Conservation (phyloP, 2,797 vertebrate species). For the Clarias pachynema region DNA sequence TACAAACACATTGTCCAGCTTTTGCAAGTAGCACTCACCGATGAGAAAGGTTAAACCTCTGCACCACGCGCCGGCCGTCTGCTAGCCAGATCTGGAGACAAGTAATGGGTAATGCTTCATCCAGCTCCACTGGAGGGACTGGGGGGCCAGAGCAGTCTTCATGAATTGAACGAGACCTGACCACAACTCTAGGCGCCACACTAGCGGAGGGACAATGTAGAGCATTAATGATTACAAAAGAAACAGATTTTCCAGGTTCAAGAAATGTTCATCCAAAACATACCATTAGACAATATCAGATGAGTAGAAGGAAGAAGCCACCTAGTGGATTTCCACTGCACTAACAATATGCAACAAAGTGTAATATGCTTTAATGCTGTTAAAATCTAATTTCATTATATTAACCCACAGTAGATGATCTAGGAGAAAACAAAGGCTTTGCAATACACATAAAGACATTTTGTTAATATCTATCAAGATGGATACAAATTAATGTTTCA, state of each 20-base stretch:
- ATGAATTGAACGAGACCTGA: conserved; percentile 80
- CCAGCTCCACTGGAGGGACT: conserved; percentile 83
- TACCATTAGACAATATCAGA: too few species aligned
- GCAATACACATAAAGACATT: not conserved
- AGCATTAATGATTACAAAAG: conserved; percentile 27
- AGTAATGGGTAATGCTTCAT: conserved; percentile 85
- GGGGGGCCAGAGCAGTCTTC: conserved; percentile 79
- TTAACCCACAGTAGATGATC: not conserved
- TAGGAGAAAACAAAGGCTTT: not conserved
- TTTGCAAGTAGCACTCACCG: conserved; percentile 72
- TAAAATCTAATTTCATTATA: not conserved
- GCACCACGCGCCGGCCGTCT: conserved; percentile 88
- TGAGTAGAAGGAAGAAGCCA: not conserved
- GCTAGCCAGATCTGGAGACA: conserved; percentile 94
- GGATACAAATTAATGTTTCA: not conserved
- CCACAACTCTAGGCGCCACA: conserved; percentile 88
- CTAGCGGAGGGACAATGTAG: conserved; percentile 66
- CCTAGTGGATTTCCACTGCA: conserved; percentile 1
- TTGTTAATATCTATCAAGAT: not conserved
- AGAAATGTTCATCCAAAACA: not conserved
- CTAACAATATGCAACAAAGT: not conserved
- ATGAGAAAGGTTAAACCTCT: conserved; percentile 93
- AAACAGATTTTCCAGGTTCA: not conserved
- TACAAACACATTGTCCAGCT: not conserved
- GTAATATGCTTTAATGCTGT: not conserved